Conservation (phyloP, 2,888 invertebrate genomes). For the Melipona beecheii region DNA sequence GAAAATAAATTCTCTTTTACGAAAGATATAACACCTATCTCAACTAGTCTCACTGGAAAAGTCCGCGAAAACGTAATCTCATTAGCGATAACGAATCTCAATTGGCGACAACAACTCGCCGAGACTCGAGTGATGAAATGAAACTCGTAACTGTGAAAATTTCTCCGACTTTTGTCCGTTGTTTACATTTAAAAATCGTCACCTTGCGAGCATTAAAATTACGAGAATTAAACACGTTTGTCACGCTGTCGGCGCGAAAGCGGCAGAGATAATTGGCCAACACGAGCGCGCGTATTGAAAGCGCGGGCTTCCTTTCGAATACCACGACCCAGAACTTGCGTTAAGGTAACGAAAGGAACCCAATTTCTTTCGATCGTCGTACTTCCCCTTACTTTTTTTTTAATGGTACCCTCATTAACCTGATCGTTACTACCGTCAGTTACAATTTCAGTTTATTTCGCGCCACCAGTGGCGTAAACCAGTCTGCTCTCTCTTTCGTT, state of each 20-base stretch:
- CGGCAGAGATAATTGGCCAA: slow-evolving; percentile 11
- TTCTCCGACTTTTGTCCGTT: too few species aligned
- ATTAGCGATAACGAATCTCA: too few species aligned
- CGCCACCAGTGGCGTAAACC: slow-evolving; percentile 29
- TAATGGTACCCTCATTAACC: slow-evolving; percentile 54
- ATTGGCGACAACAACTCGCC: too few species aligned
- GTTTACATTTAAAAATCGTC: background rate
- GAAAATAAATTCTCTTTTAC: too few species aligned
- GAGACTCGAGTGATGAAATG: too few species aligned
- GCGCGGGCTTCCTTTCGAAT: background rate
- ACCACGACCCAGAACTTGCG: slow-evolving; percentile 31
- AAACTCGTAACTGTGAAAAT: too few species aligned
- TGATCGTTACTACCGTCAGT: slow-evolving; percentile 44
- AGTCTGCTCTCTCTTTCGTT: background rate
- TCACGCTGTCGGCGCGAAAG: background rate
- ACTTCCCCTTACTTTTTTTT: slow-evolving; percentile 43
- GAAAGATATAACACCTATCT: too few species aligned
- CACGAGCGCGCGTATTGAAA: background rate
- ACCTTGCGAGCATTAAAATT: background rate
- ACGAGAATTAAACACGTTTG: background rate
- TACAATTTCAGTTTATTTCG: slow-evolving; percentile 26
- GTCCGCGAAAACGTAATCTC: too few species aligned
- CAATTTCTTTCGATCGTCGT: slow-evolving; percentile 44
- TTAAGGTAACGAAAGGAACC: slow-evolving; percentile 39
- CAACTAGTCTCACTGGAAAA: too few species aligned